Evolutionary conservation across 2,113 vertebrate genomes (phyloP).

Genomic region (Aythya baeri): DNA sequence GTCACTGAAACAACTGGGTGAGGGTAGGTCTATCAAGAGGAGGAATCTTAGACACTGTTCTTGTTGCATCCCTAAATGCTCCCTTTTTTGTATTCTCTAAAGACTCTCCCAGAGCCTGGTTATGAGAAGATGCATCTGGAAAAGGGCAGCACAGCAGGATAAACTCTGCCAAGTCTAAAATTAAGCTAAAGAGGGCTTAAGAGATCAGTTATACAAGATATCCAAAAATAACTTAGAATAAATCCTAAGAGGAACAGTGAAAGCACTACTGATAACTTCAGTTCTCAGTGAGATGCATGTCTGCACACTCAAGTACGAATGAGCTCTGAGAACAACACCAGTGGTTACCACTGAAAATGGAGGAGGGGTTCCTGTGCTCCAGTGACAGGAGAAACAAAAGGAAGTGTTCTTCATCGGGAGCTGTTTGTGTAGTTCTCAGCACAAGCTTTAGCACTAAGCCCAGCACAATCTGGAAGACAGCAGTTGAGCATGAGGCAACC

Average conservation of each 20-base stretch:
- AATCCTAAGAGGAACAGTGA: constrained; percentile 58
- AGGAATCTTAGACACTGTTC: not conserved
- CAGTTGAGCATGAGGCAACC: not conserved
- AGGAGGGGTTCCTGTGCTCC: not conserved
- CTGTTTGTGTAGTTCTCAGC: not conserved
- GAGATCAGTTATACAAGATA: constrained; percentile 73
- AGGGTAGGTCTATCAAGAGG: not conserved
- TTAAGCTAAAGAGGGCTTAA: constrained; percentile 74
- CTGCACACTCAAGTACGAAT: constrained; percentile 15
- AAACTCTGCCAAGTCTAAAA: constrained; percentile 73
- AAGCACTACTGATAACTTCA: constrained; percentile 64
- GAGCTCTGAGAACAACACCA: constrained; percentile 25
- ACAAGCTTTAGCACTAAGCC: not conserved
- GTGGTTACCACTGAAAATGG: not conserved
- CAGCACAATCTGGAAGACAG: not conserved
- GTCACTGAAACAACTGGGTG: rapidly evolving
- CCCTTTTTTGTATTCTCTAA: constrained; percentile 2
- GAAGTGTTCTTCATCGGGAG: not conserved
- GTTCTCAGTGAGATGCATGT: constrained; percentile 43
- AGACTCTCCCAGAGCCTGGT: constrained; percentile 18
- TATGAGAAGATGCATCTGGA: constrained; percentile 59
- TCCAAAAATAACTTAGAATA: constrained; percentile 71
- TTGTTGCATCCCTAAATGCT: not conserved
- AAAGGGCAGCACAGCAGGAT: constrained; percentile 71
- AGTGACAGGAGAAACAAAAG: not conserved